phyloP scores from a whole-genome alignment of 2,113 vertebrate genomes.

The Onychostruthus taczanowskii region DNA sequence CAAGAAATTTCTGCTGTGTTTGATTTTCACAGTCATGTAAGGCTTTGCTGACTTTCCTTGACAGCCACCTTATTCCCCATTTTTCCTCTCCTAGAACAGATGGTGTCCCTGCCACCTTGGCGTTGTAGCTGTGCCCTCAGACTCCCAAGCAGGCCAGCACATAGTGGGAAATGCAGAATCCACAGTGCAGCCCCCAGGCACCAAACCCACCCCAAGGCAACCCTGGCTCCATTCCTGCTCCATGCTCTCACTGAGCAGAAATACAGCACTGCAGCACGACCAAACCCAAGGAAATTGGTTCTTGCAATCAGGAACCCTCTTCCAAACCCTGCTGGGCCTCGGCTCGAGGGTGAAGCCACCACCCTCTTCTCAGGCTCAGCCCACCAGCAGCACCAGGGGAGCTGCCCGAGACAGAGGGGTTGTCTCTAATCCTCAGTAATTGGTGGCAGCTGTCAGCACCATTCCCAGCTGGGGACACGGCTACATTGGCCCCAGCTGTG shows the following conservation, averaged over 20 bases:
- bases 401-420: fast-evolving
- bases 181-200: fast-evolving
- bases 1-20: neutral
- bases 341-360: fast-evolving
- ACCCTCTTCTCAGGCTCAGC: neutral
- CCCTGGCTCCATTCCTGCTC: neutral
- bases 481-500: neutral
- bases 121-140: neutral
- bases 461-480: neutral
- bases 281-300: neutral
- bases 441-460: neutral
- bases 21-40: neutral
- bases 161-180: fast-evolving
- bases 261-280: neutral
- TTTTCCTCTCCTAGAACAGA: neutral
- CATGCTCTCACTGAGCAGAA: neutral
- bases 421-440: fast-evolving
- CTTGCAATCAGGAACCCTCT: neutral
- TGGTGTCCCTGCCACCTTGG: neutral
- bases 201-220: neutral
- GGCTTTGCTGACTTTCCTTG: neutral
- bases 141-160: neutral
- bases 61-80: neutral
- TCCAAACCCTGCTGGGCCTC: neutral
- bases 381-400: neutral